Percentiles rank a stretch among this genome's conserved stretches.
Conservation (phyloP, 2,113 vertebrate species). For the Ranitomeya imitator region DNA sequence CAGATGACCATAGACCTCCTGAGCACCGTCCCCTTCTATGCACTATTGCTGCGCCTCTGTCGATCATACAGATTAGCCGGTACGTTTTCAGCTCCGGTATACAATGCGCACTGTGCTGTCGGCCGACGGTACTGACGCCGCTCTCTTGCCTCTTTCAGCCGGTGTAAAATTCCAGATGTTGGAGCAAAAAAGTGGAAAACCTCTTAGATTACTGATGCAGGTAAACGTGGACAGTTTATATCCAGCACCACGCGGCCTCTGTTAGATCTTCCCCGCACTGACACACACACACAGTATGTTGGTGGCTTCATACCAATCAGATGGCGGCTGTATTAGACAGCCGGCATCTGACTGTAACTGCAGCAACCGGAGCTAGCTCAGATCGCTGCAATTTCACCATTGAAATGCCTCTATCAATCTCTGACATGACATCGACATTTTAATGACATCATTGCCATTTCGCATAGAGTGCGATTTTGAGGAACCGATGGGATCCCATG, state of each 20-base stretch:
- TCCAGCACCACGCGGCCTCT: not conserved
- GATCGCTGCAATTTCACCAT: too few species aligned
- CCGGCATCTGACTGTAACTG: too few species aligned
- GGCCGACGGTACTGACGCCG: not conserved
- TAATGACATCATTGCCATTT: too few species aligned
- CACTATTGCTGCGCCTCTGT: conserved; percentile 82
- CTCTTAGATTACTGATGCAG: conserved; percentile 94
- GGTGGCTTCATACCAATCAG: too few species aligned
- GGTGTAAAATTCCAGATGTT: conserved; percentile 92
- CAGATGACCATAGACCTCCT: conserved; percentile 87
- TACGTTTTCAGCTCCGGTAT: conserved; percentile 62
- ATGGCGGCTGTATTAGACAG: too few species aligned
- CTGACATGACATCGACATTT: too few species aligned
- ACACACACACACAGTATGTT: too few species aligned
- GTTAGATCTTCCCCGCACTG: not conserved
- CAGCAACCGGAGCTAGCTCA: too few species aligned
- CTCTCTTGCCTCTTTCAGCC: conserved; percentile 71
- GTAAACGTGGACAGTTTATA: conserved; percentile 65
- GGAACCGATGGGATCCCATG: too few species aligned
- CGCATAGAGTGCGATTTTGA: too few species aligned
- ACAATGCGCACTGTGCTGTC: not conserved
- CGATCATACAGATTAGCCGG: conserved; percentile 88
- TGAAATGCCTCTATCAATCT: too few species aligned
- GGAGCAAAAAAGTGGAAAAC: conserved; percentile 79
- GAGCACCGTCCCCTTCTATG: conserved; percentile 90